A percentile compares a stretch with the other conserved stretches of the same genome.
Conservation (phyloP, 1,140 invertebrate genomes). For the Drosophila repletoides region DNA sequence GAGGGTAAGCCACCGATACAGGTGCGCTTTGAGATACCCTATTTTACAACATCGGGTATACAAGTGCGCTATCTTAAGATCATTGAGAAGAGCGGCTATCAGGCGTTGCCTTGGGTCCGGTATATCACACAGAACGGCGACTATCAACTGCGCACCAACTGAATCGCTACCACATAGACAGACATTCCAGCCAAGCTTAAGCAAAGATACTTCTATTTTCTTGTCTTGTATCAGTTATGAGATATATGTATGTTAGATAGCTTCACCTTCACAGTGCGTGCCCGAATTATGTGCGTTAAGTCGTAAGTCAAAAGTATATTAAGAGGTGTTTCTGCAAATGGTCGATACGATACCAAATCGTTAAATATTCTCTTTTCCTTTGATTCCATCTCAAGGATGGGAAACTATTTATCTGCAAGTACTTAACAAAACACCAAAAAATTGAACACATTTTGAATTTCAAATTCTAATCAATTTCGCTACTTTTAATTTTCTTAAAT, state of each 20-base stretch:
- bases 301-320: slow-evolving; percentile 54
- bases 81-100: slow-evolving; percentile 99
- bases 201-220: slow-evolving; percentile 32
- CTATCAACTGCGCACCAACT: slow-evolving; percentile 98
- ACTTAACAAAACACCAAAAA: background rate
- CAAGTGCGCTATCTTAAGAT: slow-evolving; percentile 99
- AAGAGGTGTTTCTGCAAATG: slow-evolving; percentile 25
- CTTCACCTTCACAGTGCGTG: slow-evolving; percentile 50
- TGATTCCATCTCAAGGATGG: no score
- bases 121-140: slow-evolving; percentile 99
- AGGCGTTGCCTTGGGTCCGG: slow-evolving; percentile 99
- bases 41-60: slow-evolving; percentile 99
- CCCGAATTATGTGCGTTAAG: slow-evolving; percentile 40
- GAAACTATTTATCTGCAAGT: background rate
- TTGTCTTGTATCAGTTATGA: slow-evolving; percentile 24
- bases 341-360: background rate
- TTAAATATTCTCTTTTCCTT: background rate
- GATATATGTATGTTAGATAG: slow-evolving; percentile 38
- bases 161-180: slow-evolving; percentile 18
- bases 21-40: slow-evolving; percentile 99
- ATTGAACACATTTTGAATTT: background rate
- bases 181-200: slow-evolving; percentile 73
- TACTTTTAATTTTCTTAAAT: no score
- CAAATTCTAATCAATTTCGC: background rate
- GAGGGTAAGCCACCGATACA: slow-evolving; percentile 99